Conservation (phyloP, 35 echinoderm and acorn worm species). For the Acanthaster planci region DNA sequence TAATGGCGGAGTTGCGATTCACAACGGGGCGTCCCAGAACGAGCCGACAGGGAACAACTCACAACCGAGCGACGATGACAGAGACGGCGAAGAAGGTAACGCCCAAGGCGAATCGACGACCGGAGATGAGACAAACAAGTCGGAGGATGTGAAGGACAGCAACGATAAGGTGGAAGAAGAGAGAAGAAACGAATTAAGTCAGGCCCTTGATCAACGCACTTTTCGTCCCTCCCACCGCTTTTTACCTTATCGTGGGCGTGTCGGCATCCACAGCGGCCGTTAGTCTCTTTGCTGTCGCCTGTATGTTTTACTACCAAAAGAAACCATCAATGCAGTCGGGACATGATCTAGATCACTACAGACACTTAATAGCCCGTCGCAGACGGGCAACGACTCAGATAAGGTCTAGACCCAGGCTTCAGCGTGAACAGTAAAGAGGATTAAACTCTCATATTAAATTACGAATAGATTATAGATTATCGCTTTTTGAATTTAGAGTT, state of each 20-base stretch:
- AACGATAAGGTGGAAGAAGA: background rate
- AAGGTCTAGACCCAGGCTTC: background rate
- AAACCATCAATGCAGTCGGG: background rate
- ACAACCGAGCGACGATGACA: background rate
- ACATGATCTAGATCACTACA: background rate
- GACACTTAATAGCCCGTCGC: background rate
- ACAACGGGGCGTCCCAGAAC: background rate
- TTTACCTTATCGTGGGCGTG: conserved; percentile 14
- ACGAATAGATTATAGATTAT: too few relatives aligned
- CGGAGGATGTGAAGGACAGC: background rate
- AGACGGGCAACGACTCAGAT: background rate
- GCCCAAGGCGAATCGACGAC: too few relatives aligned
- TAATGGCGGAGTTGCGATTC: background rate
- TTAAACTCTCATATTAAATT: too few relatives aligned
- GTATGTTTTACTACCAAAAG: background rate
- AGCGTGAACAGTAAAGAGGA: background rate
- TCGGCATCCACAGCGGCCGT: background rate
- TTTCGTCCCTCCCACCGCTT: background rate
- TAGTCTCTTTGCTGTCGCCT: background rate
- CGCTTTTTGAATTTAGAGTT: too few relatives aligned
- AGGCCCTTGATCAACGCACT: background rate
- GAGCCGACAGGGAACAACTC: background rate
- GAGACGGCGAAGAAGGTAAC: background rate
- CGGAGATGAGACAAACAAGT: background rate
- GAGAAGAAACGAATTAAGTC: background rate